Evolutionary conservation across 2,888 invertebrate species (phyloP).

Genomic region (Eristalinus aeneus): DNA sequence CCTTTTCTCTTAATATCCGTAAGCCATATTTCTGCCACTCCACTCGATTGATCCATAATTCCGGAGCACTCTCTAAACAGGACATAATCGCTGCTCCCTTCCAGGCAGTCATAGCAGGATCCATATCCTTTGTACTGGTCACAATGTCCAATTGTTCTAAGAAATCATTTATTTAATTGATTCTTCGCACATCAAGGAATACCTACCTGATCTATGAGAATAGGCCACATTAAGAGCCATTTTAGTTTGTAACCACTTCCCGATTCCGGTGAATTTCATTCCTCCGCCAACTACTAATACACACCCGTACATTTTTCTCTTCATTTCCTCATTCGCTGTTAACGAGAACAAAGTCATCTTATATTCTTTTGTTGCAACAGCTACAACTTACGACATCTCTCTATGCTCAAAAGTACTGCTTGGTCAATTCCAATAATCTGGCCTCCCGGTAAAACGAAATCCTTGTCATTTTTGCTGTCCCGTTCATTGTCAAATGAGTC

Average conservation of each 20-base stretch:
- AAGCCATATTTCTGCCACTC: constrained; percentile 95
- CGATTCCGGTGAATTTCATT: constrained; percentile 91
- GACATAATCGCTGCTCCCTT: constrained; percentile 97
- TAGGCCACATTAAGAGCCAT: constrained; percentile 92
- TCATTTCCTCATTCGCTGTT: constrained; percentile 90
- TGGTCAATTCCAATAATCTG: constrained; percentile 94
- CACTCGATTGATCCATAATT: constrained; percentile 92
- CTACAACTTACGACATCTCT: constrained; percentile 86
- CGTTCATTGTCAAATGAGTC: constrained; percentile 83
- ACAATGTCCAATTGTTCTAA: constrained; percentile 92
- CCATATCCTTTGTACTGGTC: constrained; percentile 94
- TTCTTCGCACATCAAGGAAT: not conserved
- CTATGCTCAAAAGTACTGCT: constrained; percentile 95
- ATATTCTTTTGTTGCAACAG: too few relatives aligned
- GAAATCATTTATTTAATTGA: not conserved
- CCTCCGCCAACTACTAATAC: constrained; percentile 96
- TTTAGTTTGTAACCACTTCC: constrained; percentile 93
- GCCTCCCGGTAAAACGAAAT: constrained; percentile 87
- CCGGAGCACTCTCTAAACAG: constrained; percentile 94
- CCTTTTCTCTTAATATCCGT: constrained; percentile 92
- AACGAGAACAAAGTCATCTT: not conserved
- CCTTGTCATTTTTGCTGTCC: constrained; percentile 82
- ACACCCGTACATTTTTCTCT: constrained; percentile 96
- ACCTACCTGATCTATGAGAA: constrained; percentile 85
- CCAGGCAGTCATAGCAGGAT: constrained; percentile 94